These are phyloP conservation scores for Agrypnus murinus DNA, from an alignment of 2,888 invertebrate genomes.

Conservation along the genomic window DNA sequence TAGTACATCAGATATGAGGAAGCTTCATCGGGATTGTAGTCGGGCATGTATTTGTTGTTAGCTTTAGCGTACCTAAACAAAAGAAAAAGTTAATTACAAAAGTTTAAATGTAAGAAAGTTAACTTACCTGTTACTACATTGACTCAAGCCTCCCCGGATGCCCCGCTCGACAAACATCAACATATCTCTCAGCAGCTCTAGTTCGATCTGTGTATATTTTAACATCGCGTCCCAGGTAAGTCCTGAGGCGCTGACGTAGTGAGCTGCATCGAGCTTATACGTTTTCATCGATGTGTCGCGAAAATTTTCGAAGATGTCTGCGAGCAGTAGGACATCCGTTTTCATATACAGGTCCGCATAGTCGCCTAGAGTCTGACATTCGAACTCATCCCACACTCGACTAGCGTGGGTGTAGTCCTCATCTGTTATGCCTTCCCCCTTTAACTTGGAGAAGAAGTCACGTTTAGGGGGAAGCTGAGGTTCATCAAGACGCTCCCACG, in stretches of 20 bases:
- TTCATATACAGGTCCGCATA: constrained; percentile 61
- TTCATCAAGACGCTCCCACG: constrained; percentile 49
- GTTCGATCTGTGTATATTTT: constrained; percentile 57
- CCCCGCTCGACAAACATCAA: constrained; percentile 57
- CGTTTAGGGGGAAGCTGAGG: constrained; percentile 44
- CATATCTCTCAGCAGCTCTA: constrained; percentile 61
- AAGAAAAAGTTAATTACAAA: no score
- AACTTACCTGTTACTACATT: constrained; percentile 60
- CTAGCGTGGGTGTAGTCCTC: constrained; percentile 58
- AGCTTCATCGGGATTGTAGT: constrained; percentile 56
- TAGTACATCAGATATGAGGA: constrained; percentile 59
- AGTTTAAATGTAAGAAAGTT: no score
- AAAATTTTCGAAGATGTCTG: constrained; percentile 64
- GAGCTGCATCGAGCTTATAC: constrained; percentile 60
- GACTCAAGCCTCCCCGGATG: constrained; percentile 61
- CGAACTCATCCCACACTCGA: constrained; percentile 58
- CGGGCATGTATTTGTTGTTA: constrained; percentile 59
- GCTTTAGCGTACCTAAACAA: constrained; percentile 55
- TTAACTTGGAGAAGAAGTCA: constrained; percentile 55
- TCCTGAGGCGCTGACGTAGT: constrained; percentile 61
- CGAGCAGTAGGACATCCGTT: constrained; percentile 59
- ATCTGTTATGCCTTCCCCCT: constrained; percentile 49
- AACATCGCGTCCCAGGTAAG: constrained; percentile 63
- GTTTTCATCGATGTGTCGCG: constrained; percentile 53
- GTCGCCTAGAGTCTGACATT: constrained; percentile 56